Conservation (phyloP, 2,113 vertebrate species). For the Maylandia zebra region DNA sequence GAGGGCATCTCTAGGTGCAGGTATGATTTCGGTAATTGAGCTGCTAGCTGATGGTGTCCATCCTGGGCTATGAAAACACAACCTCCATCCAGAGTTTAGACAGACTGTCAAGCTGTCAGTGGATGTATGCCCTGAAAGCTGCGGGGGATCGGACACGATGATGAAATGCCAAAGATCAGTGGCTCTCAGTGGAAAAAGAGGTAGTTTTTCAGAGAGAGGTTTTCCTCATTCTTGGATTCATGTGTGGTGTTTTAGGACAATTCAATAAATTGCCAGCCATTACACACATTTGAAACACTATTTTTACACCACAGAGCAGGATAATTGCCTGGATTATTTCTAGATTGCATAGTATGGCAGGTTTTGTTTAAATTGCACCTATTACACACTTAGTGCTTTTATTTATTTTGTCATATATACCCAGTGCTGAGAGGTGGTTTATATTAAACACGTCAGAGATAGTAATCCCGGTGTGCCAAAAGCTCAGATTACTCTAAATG, state of each 20-base stretch:
- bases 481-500: neutral
- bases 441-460: neutral
- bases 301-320: neutral
- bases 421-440: neutral
- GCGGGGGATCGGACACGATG: slow-evolving; percentile 23
- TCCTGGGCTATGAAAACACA: slow-evolving; percentile 54
- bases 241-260: neutral
- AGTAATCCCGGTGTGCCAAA: neutral
- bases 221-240: neutral
- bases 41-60: slow-evolving; percentile 18
- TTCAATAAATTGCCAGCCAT: neutral
- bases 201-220: neutral
- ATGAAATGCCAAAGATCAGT: slow-evolving; percentile 51
- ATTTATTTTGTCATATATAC: neutral
- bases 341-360: neutral
- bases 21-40: slow-evolving; percentile 20
- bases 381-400: neutral
- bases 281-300: neutral
- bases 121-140: slow-evolving; percentile 25
- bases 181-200: slow-evolving; percentile 24
- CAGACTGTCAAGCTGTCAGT: slow-evolving; percentile 65
- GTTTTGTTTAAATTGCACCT: neutral
- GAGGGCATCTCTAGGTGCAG: neutral
- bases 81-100: slow-evolving; percentile 55
- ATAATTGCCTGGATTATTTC: neutral